phyloP scores from a whole-genome alignment of 2,797 vertebrate species.

The Microtus californicus region DNA sequence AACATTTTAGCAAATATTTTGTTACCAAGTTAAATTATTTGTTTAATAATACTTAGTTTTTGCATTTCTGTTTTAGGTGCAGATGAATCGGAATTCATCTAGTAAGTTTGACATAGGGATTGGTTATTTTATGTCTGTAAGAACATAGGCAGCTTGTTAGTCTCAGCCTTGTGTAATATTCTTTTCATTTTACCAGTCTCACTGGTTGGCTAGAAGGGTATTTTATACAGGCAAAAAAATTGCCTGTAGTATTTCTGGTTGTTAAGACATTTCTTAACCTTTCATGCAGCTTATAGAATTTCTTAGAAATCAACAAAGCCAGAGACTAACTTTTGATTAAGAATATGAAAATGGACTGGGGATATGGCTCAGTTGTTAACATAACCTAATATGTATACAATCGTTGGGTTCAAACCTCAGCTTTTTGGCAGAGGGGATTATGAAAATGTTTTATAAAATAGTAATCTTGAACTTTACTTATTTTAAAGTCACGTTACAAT shows the following conservation, averaged over 20 bases:
- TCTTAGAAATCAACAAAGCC: conserved; percentile 51
- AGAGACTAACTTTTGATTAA: conserved; percentile 52
- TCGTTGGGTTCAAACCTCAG: background rate
- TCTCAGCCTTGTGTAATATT: conserved; percentile 35
- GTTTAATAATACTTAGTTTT: conserved; percentile 66
- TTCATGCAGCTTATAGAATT: conserved; percentile 17
- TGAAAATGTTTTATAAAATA: conserved; percentile 41
- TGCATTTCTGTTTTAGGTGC: conserved; percentile 90
- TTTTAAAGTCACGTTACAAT: conserved; percentile 50
- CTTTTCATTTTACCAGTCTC: conserved; percentile 35
- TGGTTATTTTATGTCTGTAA: conserved; percentile 62
- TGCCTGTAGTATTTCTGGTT: conserved; percentile 2
- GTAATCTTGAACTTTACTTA: conserved; percentile 46
- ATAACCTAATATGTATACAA: background rate
- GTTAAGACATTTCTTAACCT: conserved; percentile 28
- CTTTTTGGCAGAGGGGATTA: background rate
- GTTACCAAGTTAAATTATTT: conserved; percentile 59
- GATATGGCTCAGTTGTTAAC: background rate
- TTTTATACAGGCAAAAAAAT: conserved; percentile 44
- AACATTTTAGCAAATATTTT: conserved; percentile 53
- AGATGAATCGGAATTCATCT: conserved; percentile 95
- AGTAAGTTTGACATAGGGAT: conserved; percentile 92
- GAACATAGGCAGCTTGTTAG: conserved; percentile 59
- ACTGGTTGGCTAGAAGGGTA: background rate
- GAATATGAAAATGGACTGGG: background rate